Conservation (phyloP, 2,888 invertebrate species). For the Synanthedon andrenaeformis region DNA sequence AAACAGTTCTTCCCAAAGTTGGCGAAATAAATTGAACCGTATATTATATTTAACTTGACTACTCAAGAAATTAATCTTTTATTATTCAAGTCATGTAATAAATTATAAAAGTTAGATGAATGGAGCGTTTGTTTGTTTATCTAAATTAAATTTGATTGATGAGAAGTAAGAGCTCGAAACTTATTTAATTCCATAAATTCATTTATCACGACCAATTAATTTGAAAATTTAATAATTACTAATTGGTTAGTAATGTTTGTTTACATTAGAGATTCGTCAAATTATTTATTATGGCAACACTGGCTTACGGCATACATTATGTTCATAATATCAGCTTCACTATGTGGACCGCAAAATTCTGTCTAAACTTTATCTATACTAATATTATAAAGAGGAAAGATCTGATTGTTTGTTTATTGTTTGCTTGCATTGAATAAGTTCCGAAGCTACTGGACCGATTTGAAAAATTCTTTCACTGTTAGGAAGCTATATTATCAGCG, state of each 20-base stretch:
- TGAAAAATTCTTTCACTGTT: too few relatives aligned
- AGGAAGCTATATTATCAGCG: too few relatives aligned
- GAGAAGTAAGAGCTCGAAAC: constrained; percentile 18
- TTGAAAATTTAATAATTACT: background rate
- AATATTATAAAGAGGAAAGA: too few relatives aligned
- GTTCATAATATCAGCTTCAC: too few relatives aligned
- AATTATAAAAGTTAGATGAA: background rate
- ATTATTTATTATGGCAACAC: too few relatives aligned
- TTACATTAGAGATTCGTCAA: too few relatives aligned
- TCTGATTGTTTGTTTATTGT: too few relatives aligned
- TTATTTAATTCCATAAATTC: constrained; percentile 38
- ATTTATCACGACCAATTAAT: constrained; percentile 34
- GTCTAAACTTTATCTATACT: too few relatives aligned
- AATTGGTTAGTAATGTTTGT: background rate
- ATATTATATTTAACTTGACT: background rate
- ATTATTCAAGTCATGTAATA: background rate
- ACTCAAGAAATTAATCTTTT: background rate
- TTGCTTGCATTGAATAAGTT: too few relatives aligned
- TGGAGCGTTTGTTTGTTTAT: constrained; percentile 20
- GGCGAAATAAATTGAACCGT: background rate
- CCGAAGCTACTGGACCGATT: too few relatives aligned
- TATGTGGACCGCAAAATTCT: too few relatives aligned
- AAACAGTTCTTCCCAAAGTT: background rate
- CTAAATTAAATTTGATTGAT: constrained; percentile 26
- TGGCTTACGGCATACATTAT: too few relatives aligned